Evolutionary conservation across 2,888 invertebrate genomes (phyloP).

Genomic region (Drosophila differens): DNA sequence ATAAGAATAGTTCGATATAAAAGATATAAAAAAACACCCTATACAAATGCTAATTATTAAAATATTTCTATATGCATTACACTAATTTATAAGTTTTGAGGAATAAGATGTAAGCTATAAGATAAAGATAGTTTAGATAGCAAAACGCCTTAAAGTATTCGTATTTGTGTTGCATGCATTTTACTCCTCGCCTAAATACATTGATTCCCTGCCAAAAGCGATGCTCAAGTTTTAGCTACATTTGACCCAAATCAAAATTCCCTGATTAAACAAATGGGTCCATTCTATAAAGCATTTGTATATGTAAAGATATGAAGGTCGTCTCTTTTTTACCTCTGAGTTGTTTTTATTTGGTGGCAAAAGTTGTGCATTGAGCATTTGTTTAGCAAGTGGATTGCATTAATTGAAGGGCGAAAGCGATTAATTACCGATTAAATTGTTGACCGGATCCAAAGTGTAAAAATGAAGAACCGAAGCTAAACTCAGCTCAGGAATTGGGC

Average conservation of each 20-base stretch:
- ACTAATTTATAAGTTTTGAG: background rate
- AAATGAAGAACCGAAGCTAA: conserved; percentile 28
- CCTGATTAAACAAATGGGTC: background rate
- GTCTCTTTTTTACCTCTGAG: background rate
- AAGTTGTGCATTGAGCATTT: conserved; percentile 41
- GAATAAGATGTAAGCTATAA: background rate
- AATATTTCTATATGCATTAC: background rate
- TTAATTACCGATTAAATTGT: conserved; percentile 39
- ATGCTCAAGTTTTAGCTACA: background rate
- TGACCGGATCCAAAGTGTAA: conserved; percentile 25
- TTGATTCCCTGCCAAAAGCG: background rate
- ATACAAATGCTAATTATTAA: background rate
- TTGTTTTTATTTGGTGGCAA: conserved; percentile 40
- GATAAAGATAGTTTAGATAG: background rate
- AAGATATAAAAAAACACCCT: background rate
- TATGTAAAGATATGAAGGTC: background rate
- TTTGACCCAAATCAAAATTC: background rate
- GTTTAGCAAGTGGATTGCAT: conserved; percentile 28
- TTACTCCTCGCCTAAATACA: background rate
- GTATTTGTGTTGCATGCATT: background rate
- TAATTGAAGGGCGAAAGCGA: conserved; percentile 50
- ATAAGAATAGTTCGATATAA: background rate
- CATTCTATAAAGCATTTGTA: background rate
- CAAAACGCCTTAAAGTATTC: background rate
- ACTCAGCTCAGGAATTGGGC: conserved; percentile 38